Conservation (phyloP, 2,113 vertebrate species). For the Turnix velox region DNA sequence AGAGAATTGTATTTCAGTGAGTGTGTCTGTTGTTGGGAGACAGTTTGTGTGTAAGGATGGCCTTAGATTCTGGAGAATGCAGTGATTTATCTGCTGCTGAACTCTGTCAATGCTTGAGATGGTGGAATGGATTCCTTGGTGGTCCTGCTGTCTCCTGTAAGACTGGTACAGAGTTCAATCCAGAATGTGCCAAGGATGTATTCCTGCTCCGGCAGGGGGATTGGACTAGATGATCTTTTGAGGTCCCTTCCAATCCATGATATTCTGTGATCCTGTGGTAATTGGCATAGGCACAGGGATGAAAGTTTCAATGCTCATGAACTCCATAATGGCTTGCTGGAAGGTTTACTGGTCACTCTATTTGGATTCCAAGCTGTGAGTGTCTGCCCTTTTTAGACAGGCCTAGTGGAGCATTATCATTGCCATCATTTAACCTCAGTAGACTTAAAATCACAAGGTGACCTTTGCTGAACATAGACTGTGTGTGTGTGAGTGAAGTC, state of each 20-base stretch:
- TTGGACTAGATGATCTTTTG: too few relatives aligned
- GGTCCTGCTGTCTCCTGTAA: not conserved
- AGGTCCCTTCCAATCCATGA: too few relatives aligned
- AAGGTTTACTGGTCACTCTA: not conserved
- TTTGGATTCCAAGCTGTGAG: not conserved
- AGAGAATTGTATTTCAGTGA: not conserved
- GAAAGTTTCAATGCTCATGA: not conserved
- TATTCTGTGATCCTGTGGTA: too few relatives aligned
- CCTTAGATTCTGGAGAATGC: not conserved
- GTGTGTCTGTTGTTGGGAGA: not conserved
- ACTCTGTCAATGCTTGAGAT: not conserved
- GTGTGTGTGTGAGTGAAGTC: not conserved
- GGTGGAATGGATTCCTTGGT: not conserved
- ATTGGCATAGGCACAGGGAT: not conserved
- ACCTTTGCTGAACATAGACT: not conserved
- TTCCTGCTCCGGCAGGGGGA: too few relatives aligned
- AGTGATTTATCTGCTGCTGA: not conserved
- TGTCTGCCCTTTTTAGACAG: not conserved
- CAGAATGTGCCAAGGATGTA: not conserved
- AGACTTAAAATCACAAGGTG: not conserved
- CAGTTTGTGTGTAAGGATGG: not conserved
- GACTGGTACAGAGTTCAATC: not conserved
- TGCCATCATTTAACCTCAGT: not conserved
- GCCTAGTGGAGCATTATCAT: not conserved
- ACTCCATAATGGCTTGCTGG: not conserved